phyloP scores from a whole-genome alignment of 1,140 invertebrate genomes.

The Polyergus mexicanus region DNA sequence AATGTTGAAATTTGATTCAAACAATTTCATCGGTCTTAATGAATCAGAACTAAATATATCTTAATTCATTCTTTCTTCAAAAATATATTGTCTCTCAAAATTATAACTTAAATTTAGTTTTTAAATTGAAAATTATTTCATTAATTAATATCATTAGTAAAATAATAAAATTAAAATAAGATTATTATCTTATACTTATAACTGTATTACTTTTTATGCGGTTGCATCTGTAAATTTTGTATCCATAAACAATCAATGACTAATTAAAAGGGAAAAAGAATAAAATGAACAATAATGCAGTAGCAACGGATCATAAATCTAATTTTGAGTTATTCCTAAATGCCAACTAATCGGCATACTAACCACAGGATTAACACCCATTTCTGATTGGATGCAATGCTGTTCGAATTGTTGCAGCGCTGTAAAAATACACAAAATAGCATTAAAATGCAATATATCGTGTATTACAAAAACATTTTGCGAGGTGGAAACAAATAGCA shows the following conservation, averaged over 20 bases:
- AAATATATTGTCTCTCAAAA: conserved; percentile 10
- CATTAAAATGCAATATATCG: conserved; percentile 21
- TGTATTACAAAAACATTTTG: conserved; percentile 26
- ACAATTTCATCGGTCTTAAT: conserved; percentile 10
- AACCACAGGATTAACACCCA: conserved; percentile 45
- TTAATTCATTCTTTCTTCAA: background rate
- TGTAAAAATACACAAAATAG: conserved; percentile 40
- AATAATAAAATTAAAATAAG: background rate
- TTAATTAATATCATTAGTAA: background rate
- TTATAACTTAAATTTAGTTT: background rate
- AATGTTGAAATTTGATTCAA: conserved; percentile 19
- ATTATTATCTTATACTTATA: too few relatives aligned
- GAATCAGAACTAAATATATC: conserved; percentile 19
- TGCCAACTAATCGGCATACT: conserved; percentile 15
- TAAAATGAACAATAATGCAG: background rate
- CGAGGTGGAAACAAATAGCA: conserved; percentile 14
- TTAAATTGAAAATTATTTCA: background rate
- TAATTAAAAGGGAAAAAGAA: conserved; percentile 23
- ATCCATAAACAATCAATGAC: background rate
- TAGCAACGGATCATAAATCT: background rate
- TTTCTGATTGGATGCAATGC: conserved; percentile 31
- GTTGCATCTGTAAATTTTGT: conserved; percentile 43
- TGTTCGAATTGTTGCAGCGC: conserved; percentile 14
- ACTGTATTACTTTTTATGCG: conserved; percentile 1
- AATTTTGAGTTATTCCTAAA: conserved; percentile 32